Percentiles rank a stretch among this genome's conserved stretches.
phyloP scores from a whole-genome alignment of 1,140 invertebrate genomes.

The Drosophila lowei region DNA sequence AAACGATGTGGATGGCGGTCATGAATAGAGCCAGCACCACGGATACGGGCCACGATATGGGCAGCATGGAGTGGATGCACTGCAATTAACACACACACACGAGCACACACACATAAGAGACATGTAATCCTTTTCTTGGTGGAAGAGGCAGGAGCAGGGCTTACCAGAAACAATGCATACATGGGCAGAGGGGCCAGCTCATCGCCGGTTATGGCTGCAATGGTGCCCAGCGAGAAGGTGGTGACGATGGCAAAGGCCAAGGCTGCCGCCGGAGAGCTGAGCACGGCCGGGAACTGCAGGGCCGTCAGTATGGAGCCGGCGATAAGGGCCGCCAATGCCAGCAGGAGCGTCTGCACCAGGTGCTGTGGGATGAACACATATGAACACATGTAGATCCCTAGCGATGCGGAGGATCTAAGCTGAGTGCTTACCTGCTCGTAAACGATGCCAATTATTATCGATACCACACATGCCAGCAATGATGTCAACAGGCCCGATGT shows the following conservation, averaged over 20 bases:
- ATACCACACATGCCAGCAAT: slow-evolving; percentile 77
- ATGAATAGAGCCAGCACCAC: slow-evolving; percentile 85
- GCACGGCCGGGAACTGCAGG: slow-evolving; percentile 80
- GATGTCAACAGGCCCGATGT: slow-evolving; percentile 78
- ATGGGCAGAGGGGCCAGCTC: slow-evolving; percentile 85
- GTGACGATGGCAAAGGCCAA: slow-evolving; percentile 81
- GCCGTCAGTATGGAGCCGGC: slow-evolving; percentile 78
- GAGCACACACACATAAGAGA: background rate
- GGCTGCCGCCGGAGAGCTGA: slow-evolving; percentile 78
- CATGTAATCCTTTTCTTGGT: slow-evolving; percentile 11
- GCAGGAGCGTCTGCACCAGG: slow-evolving; percentile 59
- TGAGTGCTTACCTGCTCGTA: slow-evolving; percentile 67
- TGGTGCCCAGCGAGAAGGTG: slow-evolving; percentile 78
- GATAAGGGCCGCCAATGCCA: slow-evolving; percentile 70
- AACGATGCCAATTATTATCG: slow-evolving; percentile 75
- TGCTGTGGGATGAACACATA: slow-evolving; percentile 41
- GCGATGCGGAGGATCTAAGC: slow-evolving; percentile 5
- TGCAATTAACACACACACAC: slow-evolving; percentile 53
- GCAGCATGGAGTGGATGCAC: slow-evolving; percentile 89
- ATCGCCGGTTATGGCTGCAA: slow-evolving; percentile 77
- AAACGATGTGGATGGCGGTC: slow-evolving; percentile 85
- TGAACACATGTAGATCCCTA: background rate
- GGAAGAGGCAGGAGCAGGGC: slow-evolving; percentile 36
- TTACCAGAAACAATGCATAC: slow-evolving; percentile 87
- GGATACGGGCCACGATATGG: slow-evolving; percentile 86